Base-by-base conservation (phyloP, 2,113 vertebrate genomes). In the Corythaixoides concolor region DNA sequence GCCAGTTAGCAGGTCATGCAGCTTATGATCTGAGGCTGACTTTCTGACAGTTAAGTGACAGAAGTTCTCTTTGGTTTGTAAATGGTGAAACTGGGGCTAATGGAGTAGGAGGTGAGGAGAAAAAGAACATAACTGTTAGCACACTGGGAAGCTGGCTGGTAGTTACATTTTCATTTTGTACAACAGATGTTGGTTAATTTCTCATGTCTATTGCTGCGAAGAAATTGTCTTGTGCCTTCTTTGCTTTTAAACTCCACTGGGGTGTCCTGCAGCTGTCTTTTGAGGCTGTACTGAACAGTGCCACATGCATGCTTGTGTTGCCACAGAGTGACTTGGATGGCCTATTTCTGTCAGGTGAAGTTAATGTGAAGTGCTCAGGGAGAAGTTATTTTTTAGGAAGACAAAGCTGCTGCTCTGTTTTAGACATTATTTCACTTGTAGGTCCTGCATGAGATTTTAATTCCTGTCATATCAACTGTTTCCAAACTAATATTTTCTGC, bases 281-380 rank as follows among this genome's bases (percentile, higher is more conserved):
- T 5, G 49, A n/a, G 67, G 45, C 59, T 43, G 45, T 49, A 24
- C n/a, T 41, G 52, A 15, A 26, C 28, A 30, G 52, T 16, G 28
- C 56, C 49, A 90, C 67, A 45, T 1, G 1, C 77, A 17, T 11
- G 24, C 72, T 58, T 2, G 0, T 16, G 45, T n/a, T 35, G 79
- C n/a, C 69, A 22, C 35, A n/a, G 30, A 59, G 70, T 18, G 49
- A 18, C 33, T 91, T 9, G 20, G 15, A 16, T 88, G 87, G 87
- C 95, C 94, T 94, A 28, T 79, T 96, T 97, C 94, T 97, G 96
- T 93, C 94, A 19, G 41, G 53, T 39, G 35, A 60, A 32, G 89
- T 95, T 96, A 91, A 32, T 18, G 23, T 64, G 58, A 91, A 60
- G 35, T 52, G 66, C 80, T 92, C 72, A 72, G 23, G 76, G 76